These are phyloP conservation scores for Acestrorhynchus altus DNA, from an alignment of 2,797 vertebrate species.

Conservation along the genomic window DNA sequence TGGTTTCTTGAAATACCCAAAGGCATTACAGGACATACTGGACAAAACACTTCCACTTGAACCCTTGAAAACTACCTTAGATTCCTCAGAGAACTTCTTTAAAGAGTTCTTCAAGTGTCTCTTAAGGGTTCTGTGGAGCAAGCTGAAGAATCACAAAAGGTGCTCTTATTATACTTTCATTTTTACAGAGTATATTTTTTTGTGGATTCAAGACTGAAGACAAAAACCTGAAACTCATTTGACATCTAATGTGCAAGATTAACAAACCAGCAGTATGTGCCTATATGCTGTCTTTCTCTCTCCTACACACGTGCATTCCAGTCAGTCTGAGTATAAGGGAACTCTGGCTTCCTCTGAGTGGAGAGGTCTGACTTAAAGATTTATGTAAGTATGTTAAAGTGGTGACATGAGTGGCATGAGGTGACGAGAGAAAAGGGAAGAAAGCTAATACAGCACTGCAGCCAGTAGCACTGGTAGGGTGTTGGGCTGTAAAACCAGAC, in stretches of 20 bases:
- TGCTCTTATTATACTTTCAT: too few species aligned
- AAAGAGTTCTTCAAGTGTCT: too few species aligned
- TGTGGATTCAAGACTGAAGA: neutral
- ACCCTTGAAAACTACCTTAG: too few species aligned
- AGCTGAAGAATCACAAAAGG: too few species aligned
- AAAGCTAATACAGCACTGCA: conserved; percentile 36
- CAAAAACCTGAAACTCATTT: neutral
- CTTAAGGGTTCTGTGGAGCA: too few species aligned
- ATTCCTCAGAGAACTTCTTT: too few species aligned
- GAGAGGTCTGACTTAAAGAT: conserved; percentile 30
- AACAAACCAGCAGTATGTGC: too few species aligned
- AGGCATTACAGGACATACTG: too few species aligned
- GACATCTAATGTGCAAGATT: neutral
- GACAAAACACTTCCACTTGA: too few species aligned
- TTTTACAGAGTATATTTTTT: too few species aligned
- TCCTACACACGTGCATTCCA: conserved; percentile 14
- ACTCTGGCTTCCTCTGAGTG: conserved; percentile 16
- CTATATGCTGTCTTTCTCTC: too few species aligned
- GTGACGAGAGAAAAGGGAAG: conserved; percentile 50
- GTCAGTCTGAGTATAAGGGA: conserved; percentile 15
- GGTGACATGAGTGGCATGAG: conserved; percentile 42
- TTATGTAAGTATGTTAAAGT: conserved; percentile 46
- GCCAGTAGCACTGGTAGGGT: neutral
- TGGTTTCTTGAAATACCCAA: too few species aligned
- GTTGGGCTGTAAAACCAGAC: conserved; percentile 39